Conservation (phyloP, 2,797 vertebrate species). For the Crypturellus tataupa region DNA sequence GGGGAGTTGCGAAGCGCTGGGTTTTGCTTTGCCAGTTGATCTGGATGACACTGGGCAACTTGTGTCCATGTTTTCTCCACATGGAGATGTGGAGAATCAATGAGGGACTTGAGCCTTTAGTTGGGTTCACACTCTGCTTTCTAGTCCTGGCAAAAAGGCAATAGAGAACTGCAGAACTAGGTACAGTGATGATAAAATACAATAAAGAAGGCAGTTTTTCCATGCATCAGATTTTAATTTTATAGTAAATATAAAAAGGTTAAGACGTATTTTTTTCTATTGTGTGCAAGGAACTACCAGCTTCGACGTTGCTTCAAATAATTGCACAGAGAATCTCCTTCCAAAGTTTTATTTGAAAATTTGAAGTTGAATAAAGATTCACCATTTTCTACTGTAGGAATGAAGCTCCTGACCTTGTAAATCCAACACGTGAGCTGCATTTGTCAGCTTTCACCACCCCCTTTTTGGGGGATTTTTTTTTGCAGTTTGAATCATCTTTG, state of each 20-base stretch:
- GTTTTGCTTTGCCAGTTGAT: not conserved
- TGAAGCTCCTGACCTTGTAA: not conserved
- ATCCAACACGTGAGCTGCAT: not conserved
- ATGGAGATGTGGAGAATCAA: no score
- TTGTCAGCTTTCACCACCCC: not conserved
- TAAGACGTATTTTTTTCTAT: accelerated
- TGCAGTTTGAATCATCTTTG: not conserved
- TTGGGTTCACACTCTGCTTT: not conserved
- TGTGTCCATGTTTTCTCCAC: not conserved
- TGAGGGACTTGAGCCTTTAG: not conserved
- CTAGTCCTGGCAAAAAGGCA: not conserved
- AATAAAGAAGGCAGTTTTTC: not conserved
- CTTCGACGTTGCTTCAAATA: not conserved
- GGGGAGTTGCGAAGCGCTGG: not conserved
- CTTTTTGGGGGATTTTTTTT: not conserved
- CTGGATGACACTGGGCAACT: not conserved
- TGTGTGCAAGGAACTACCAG: not conserved
- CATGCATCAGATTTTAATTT: not conserved
- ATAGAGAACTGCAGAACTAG: not conserved
- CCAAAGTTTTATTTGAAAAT: not conserved
- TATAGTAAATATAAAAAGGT: not conserved
- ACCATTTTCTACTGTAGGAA: not conserved
- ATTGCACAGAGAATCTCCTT: not conserved
- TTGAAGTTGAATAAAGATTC: not conserved
- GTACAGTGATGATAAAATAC: not conserved